Evolutionary conservation across 2,797 vertebrate genomes (phyloP), one percentile per base, ranked within the genome.

Genomic region (Cyprinodon diabolis): DNA sequence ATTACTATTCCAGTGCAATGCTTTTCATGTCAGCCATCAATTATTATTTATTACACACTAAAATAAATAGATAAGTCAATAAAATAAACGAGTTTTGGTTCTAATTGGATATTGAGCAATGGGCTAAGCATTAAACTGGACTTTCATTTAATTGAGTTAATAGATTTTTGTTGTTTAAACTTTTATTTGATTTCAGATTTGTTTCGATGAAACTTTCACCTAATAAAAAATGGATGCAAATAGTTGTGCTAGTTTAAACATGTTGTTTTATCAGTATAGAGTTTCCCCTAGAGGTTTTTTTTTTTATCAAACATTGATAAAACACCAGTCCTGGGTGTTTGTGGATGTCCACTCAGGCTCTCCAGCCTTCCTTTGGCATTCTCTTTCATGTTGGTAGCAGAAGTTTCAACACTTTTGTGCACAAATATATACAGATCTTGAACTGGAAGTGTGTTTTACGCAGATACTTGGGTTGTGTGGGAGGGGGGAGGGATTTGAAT

Each of bases 351-450:
- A 35, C 72, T 23, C 60, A 51, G 72, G 72, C 79, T 83, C 71
- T 77, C 49, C 4, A 77, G 77, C 76, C 74, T 77, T 74, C 72
- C 71, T 86, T 45, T 37, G 12, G 65, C 74, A 84, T 81, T 87
- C 84, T 69, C 71, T 86, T 85, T 88, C n/a, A 86, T 86, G 73
- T 73, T 65, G 71, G 47, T 40, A 30, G 69, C 76, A 71, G 70
- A 76, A 71, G 81, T 85, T 82, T 78, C 35, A 1, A 48, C 25
- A 58, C 49, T n/a, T 69, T 17, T 80, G 75, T 73, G 66, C 75
- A 67, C 21, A 47, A 65, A 65, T 45, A 69, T 76, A 74, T 84
- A 71, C 68, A 30, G 71, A 65, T 70, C 81, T 69, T 76, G 49
- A 58, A 62, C 54, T 71, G 48, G 9, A 48, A 57, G 25, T 10